phyloP scores from a whole-genome alignment of 2,113 vertebrate species.

The Typhlomys cinereus region DNA sequence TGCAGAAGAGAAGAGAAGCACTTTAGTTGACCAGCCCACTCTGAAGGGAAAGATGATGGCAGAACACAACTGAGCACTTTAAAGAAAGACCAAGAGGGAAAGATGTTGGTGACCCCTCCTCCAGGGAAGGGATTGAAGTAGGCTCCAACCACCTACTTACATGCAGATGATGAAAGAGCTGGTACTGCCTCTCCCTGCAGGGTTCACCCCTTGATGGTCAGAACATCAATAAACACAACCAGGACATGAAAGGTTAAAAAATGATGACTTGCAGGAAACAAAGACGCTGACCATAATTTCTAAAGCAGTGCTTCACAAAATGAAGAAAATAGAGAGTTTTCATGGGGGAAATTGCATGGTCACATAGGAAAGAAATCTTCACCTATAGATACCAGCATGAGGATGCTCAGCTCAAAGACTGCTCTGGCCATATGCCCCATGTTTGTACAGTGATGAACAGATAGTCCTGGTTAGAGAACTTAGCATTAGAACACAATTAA shows the following conservation, averaged over 20 bases:
- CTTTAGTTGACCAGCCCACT: neutral
- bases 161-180: neutral
- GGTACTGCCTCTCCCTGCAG: too few relatives aligned
- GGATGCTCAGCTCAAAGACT: neutral
- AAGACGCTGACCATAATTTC: neutral
- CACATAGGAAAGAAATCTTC: neutral
- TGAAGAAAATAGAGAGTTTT: neutral
- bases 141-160: neutral
- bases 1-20: neutral
- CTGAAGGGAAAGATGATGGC: neutral
- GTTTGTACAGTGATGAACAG: neutral
- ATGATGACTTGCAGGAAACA: neutral
- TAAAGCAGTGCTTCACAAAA: neutral
- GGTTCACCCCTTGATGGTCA: neutral
- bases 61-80: too few relatives aligned
- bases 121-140: neutral
- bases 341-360: neutral
- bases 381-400: rapidly evolving
- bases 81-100: too few relatives aligned
- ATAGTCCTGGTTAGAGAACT: neutral
- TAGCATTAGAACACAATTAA: neutral
- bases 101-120: neutral
- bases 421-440: neutral
- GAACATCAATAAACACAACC: neutral
- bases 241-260: neutral